A percentile compares a stretch with the other conserved stretches of the same genome.
Evolutionary conservation across 2,797 vertebrate species (phyloP).

Genomic region (Sebastes reedi): DNA sequence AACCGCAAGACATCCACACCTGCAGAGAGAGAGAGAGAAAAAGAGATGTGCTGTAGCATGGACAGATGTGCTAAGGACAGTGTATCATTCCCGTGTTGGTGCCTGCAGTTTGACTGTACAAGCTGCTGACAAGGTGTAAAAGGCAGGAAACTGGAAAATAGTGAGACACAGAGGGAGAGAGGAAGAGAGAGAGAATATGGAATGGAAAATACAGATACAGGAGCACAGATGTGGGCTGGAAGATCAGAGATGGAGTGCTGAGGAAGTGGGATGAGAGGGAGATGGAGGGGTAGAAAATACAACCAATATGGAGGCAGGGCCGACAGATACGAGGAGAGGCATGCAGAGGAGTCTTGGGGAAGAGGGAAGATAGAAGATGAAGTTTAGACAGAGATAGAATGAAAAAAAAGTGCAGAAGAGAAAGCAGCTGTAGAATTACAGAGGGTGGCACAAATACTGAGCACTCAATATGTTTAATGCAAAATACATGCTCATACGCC

Average conservation of each 20-base stretch:
- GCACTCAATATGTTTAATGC: not conserved
- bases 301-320: not conserved
- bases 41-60: not conserved
- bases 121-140: conserved; percentile 14
- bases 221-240: not conserved
- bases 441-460: not conserved
- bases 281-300: not conserved
- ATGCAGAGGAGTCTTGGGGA: not conserved
- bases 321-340: not conserved
- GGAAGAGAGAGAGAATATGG: not conserved
- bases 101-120: conserved; percentile 6
- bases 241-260: not conserved
- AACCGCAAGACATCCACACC: conserved; percentile 92
- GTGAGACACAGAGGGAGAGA: not conserved
- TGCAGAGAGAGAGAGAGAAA: conserved; percentile 48
- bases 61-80: conserved; percentile 29
- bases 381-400: not conserved
- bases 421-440: not conserved
- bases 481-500: not conserved
- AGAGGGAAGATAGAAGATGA: not conserved
- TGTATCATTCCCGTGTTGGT: not conserved
- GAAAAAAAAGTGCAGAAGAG: not conserved
- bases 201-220: not conserved
- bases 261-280: not conserved
- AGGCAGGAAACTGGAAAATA: not conserved